Evolutionary conservation across 2,113 vertebrate genomes (phyloP).

Genomic region (Atractosteus spatula): DNA sequence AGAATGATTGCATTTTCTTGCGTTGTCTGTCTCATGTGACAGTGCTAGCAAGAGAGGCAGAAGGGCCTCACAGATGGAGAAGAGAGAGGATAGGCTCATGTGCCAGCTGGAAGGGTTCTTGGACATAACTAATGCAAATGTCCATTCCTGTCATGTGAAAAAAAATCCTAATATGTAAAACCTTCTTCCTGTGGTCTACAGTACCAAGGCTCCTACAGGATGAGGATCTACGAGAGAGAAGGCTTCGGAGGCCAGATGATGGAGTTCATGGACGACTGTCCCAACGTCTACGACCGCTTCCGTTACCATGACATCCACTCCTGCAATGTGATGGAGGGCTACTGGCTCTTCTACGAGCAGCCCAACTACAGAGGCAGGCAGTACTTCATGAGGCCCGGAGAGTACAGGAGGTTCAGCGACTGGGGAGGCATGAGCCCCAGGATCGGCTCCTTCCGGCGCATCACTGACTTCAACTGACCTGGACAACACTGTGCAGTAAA

Average conservation of each 20-base stretch:
- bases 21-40: no score
- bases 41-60: no score
- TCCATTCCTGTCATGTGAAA: neutral
- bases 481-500: no score
- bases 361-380: slow-evolving; percentile 26
- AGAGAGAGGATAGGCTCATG: neutral
- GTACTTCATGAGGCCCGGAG: slow-evolving; percentile 21
- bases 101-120: no score
- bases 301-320: slow-evolving; percentile 32
- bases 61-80: no score
- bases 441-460: slow-evolving; percentile 7
- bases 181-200: neutral
- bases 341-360: slow-evolving; percentile 34
- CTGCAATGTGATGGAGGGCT: slow-evolving; percentile 35
- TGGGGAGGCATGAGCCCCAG: slow-evolving; percentile 1
- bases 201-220: slow-evolving; percentile 28
- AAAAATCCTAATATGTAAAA: neutral
- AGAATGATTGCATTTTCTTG: neutral
- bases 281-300: slow-evolving; percentile 32
- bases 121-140: no score
- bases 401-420: slow-evolving; percentile 17
- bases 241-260: slow-evolving; percentile 36
- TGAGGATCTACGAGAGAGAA: slow-evolving; percentile 33
- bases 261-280: slow-evolving; percentile 32
- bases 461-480: neutral